Evolutionary conservation across 2,113 vertebrate genomes (phyloP), one percentile per base, ranked within the genome.

Genomic region (Triplophysa dalaica): DNA sequence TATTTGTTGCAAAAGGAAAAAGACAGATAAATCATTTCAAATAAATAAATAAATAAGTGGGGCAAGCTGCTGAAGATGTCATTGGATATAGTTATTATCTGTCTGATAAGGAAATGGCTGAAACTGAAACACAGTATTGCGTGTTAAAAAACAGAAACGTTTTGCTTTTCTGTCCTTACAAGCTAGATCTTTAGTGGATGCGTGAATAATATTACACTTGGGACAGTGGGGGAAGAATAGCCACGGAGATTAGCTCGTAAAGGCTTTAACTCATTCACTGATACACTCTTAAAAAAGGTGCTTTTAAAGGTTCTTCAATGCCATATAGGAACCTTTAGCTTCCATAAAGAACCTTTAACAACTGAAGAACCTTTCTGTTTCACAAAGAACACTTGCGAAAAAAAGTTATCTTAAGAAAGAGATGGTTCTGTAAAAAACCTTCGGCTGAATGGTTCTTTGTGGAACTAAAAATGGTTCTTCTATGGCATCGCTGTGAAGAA

Each of bases 1-100:
- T 74, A 68, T 78, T 73, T 56, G 79, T 74, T 56, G 75, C 78
- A 56, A 74, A 56, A 45, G 82, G 52, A 81, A 75, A 66, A 77
- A 29, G 74, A 66, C 24, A 75, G 73, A 75, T 77, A 77, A 77
- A 77, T 77, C 75, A 77, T 77, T 21, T 65, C 70, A 75, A 62
- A 68, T 43, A 68, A 75, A 77, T 43, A 68, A 75, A 77, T 74
- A 61, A 78, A 81, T 74, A 79, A 62, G 54, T 58, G 54, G 65
- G 45, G 48, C 54, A 65, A 67, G 45, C 21, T 41, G 16, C 67
- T 81, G 52, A 77, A 60, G 58, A 77, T 70, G 72, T 26, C 65
- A 29, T 14, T 50, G 33, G 54, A 56, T 61, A 61, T 79, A 76
- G 21, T 80, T 80, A 58, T 52, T 43, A n/a, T 54, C 11, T 5